Conservation (phyloP, 2,797 vertebrate species). For the Gadopsis marmoratus region DNA sequence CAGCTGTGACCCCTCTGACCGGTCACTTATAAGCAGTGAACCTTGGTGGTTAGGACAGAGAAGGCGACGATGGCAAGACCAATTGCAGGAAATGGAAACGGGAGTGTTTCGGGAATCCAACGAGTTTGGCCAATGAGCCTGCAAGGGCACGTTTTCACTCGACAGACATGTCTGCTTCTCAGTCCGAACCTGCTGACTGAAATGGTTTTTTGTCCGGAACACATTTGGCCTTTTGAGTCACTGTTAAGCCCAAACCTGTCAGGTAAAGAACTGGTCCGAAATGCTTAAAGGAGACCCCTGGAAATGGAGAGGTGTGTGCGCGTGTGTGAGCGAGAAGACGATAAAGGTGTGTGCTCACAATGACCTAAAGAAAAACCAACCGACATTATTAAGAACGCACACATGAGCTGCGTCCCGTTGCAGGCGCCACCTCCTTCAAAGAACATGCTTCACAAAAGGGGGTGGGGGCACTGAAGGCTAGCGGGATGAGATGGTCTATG, state of each 20-base stretch:
- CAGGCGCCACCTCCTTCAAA: background rate
- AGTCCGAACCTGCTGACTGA: constrained; percentile 34
- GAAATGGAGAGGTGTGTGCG: constrained; percentile 13
- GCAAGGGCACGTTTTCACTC: background rate
- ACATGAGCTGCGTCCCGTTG: constrained; percentile 21
- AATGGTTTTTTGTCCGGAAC: constrained; percentile 1
- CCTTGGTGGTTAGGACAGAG: constrained; percentile 14
- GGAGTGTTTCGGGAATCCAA: constrained; percentile 6
- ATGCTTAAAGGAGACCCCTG: constrained; percentile 38
- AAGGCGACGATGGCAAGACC: constrained; percentile 23
- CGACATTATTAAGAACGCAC: constrained; percentile 14
- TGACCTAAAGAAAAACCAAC: constrained; percentile 20
- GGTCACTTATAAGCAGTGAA: constrained; percentile 3
- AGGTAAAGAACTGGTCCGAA: constrained; percentile 27
- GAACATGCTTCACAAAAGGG: too few species aligned
- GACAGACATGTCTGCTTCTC: constrained; percentile 3
- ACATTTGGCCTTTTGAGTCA: constrained; percentile 14
- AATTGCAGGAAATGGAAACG: background rate
- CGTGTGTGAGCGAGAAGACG: constrained; percentile 10
- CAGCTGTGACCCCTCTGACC: constrained; percentile 3
- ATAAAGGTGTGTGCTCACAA: constrained; percentile 22
- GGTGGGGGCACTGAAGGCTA: background rate
- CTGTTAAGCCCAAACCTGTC: constrained; percentile 14
- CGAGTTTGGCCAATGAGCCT: background rate
- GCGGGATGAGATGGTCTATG: background rate